A percentile compares a stretch with the other conserved stretches of the same genome.
These are phyloP conservation scores for Scaptomyza tumidula DNA, from an alignment of 2,888 invertebrate genomes.

Conservation along the genomic window DNA sequence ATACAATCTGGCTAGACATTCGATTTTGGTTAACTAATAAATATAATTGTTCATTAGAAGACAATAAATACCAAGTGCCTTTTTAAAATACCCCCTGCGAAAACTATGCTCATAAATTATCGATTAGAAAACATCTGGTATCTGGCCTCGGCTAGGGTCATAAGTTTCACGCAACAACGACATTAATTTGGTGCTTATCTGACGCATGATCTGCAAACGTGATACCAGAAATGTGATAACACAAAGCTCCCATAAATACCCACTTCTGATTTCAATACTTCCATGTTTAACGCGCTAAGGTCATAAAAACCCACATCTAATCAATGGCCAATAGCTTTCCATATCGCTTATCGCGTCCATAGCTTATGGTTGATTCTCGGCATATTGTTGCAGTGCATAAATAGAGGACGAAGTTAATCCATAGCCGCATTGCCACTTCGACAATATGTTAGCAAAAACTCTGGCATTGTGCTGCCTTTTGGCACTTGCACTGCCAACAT, in stretches of 20 bases:
- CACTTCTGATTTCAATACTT: background rate
- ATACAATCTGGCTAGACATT: background rate
- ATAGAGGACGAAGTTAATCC: constrained; percentile 57
- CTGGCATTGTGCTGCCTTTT: constrained; percentile 49
- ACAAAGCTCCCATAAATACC: constrained; percentile 35
- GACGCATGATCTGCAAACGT: constrained; percentile 55
- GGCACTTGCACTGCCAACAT: constrained; percentile 48
- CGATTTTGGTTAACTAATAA: background rate
- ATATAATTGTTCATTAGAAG: background rate
- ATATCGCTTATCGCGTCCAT: constrained; percentile 48
- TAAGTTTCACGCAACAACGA: constrained; percentile 49
- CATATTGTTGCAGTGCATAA: constrained; percentile 41
- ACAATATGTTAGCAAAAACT: constrained; percentile 46
- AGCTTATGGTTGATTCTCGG: constrained; percentile 28
- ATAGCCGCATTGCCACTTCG: constrained; percentile 22
- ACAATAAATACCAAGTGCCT: background rate
- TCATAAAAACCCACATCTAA: constrained; percentile 58
- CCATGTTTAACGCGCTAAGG: constrained; percentile 7
- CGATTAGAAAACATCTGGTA: constrained; percentile 7
- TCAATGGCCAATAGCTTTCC: constrained; percentile 40
- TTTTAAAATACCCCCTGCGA: constrained; percentile 8
- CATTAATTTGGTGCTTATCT: constrained; percentile 49
- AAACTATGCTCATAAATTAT: constrained; percentile 42
- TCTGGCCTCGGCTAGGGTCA: constrained; percentile 15
- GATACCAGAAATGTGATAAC: constrained; percentile 22